Percentiles rank a stretch among this genome's conserved stretches.
phyloP scores from a whole-genome alignment of 1,140 invertebrate genomes.

The Paralvinella palmiformis region DNA sequence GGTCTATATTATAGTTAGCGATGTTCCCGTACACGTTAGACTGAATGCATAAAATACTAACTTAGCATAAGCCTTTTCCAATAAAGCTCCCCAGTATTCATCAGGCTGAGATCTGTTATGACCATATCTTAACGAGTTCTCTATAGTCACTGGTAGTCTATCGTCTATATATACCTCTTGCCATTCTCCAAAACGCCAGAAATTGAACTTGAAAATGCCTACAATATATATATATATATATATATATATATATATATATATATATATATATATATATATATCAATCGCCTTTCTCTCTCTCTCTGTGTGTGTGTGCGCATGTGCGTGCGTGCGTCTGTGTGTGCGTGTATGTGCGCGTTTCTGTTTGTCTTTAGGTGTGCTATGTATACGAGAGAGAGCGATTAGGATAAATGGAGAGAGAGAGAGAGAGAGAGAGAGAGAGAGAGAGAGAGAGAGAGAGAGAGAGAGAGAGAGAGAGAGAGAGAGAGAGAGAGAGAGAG shows the following conservation, averaged over 20 bases:
- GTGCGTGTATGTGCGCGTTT: background rate
- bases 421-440: no score
- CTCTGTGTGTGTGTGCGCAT: background rate
- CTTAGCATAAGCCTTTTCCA: slow-evolving; percentile 76
- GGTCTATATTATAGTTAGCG: no score
- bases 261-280: background rate
- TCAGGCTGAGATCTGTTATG: slow-evolving; percentile 34
- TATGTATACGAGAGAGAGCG: no score
- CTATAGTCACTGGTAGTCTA: slow-evolving; percentile 53
- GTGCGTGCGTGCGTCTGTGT: background rate
- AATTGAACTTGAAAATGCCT: slow-evolving; percentile 56
- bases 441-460: no score
- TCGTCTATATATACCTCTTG: slow-evolving; percentile 67
- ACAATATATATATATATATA: background rate
- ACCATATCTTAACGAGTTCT: background rate
- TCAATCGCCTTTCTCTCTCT: no score
- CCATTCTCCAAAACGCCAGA: slow-evolving; percentile 70
- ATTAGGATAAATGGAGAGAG: no score
- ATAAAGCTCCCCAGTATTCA: slow-evolving; percentile 67
- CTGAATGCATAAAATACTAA: slow-evolving; percentile 30
- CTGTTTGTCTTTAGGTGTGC: background rate
- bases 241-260: background rate
- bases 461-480: no score
- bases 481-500: no score
- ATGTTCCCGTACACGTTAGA: no score